A percentile compares a stretch with the other conserved stretches of the same genome.
Conservation (phyloP, 2,888 invertebrate species). For the Epinotia bilunana region DNA sequence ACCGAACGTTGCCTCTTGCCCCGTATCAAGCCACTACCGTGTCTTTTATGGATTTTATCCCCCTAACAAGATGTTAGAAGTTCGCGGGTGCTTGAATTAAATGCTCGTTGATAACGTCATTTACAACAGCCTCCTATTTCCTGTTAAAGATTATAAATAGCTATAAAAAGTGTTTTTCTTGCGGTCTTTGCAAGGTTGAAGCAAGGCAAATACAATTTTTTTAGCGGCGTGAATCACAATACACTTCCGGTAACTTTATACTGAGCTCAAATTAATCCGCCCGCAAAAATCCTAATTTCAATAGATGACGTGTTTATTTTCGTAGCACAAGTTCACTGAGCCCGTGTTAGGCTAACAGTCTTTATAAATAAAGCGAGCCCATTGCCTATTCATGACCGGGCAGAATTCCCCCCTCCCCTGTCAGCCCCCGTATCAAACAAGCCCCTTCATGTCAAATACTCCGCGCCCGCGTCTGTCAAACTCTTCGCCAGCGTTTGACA, state of each 20-base stretch:
- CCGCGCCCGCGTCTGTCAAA: constrained; percentile 85
- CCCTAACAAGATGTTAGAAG: constrained; percentile 79
- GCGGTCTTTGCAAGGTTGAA: constrained; percentile 47
- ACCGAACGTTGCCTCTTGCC: constrained; percentile 64
- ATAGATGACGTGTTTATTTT: constrained; percentile 74
- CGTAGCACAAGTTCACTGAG: constrained; percentile 74
- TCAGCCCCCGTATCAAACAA: constrained; percentile 83
- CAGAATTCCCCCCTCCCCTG: constrained; percentile 78
- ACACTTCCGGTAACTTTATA: constrained; percentile 30
- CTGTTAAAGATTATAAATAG: constrained; percentile 55
- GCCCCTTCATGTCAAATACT: constrained; percentile 85
- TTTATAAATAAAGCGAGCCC: constrained; percentile 84
- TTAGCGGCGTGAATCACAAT: constrained; percentile 12
- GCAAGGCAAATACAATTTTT: constrained; percentile 30
- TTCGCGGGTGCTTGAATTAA: constrained; percentile 79
- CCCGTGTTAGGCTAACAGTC: constrained; percentile 77
- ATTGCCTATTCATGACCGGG: constrained; percentile 85
- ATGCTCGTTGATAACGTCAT: constrained; percentile 79
- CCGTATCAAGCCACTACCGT: constrained; percentile 69
- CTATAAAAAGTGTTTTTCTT: constrained; percentile 39
- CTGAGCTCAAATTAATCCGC: constrained; percentile 27
- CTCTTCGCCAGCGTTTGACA: constrained; percentile 84
- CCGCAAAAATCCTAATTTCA: constrained; percentile 50
- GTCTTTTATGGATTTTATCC: constrained; percentile 82
- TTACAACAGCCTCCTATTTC: constrained; percentile 65